Base-by-base conservation (phyloP, 2,797 vertebrate genomes). In the Gymnothorax javanicus region DNA sequence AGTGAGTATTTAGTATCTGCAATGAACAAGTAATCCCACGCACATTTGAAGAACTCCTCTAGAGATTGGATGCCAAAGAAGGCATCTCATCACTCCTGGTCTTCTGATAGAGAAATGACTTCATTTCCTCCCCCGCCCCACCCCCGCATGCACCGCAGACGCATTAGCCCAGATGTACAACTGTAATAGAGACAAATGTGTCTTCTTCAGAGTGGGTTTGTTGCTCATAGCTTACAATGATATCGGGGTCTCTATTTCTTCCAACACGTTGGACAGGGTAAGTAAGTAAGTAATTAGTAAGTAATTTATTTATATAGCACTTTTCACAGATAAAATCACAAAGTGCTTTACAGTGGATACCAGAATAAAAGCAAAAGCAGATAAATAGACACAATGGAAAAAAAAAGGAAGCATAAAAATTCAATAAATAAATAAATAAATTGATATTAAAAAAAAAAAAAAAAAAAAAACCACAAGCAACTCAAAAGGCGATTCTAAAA, bases 91-190 rank as follows among this genome's bases (percentile, higher is more conserved):
- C 75, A 11, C 75, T 15, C 1, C 43, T 7, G 43, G 9, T 20
- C 33, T 54, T 50, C 54, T 79, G 43, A n/a, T 52, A 54, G 75
- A 79, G 75, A 50, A 33, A 81, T 56, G 6, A 11, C 52, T 56
- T 81, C 50, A 23, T 56, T 12, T 54, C 17, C 9, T 2, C 52
- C 33, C 15, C 33, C 33, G 73, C 73, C 64, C 64, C n/a, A 1
- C 73, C 73, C 15, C 73, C 43, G 33, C 52, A 50, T 7, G 20
- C 9, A n/a, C 77, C 17, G 77, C 17, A 56, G 50, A 81, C 50
- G 52, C 50, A 56, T 81, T 81, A 81, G n/a, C 17, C 50, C 77
- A 81, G 50, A 81, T 81, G 77, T 54, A 20, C 77, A 12, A 81
- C 50, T 23, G 77, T 8, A n/a, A 56, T 25, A 9, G 50, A 81